These are phyloP conservation scores for Quiscalus mexicanus DNA, from an alignment of 2,113 vertebrate species.

Conservation along the genomic window DNA sequence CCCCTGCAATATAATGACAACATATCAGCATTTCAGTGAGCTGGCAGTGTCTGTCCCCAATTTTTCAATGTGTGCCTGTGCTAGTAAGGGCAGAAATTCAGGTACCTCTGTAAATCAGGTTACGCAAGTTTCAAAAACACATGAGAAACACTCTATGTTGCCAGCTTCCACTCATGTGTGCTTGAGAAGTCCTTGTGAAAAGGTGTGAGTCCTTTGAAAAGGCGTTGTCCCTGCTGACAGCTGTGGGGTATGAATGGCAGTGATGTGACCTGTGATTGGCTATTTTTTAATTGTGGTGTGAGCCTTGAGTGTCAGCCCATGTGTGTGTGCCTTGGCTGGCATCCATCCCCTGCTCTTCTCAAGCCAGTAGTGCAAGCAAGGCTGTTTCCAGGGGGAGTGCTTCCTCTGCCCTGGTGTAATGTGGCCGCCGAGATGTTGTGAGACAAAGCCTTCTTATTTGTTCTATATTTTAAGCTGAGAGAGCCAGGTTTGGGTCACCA, in stretches of 20 bases:
- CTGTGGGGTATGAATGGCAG: not conserved
- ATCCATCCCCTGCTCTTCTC: accelerated
- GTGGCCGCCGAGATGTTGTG: not conserved
- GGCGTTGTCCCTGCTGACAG: not conserved
- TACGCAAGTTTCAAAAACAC: not conserved
- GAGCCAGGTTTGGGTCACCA: not conserved
- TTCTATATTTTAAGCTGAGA: not conserved
- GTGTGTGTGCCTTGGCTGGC: accelerated
- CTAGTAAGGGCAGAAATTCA: not conserved
- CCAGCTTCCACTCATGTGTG: accelerated
- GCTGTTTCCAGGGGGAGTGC: not conserved
- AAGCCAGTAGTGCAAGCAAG: not conserved
- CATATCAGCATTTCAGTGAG: not conserved
- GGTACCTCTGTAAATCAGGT: not conserved
- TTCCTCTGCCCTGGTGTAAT: not conserved
- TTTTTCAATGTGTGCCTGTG: not conserved
- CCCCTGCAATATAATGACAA: too few relatives aligned
- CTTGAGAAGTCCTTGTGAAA: not conserved
- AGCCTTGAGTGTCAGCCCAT: not conserved
- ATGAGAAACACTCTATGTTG: not conserved
- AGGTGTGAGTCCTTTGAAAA: not conserved
- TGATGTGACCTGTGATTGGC: not conserved
- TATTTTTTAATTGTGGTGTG: not conserved
- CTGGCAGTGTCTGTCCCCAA: not conserved
- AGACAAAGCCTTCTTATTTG: not conserved